Base-by-base conservation (phyloP, 2,113 vertebrate genomes). In the Sisor rabdophorus region DNA sequence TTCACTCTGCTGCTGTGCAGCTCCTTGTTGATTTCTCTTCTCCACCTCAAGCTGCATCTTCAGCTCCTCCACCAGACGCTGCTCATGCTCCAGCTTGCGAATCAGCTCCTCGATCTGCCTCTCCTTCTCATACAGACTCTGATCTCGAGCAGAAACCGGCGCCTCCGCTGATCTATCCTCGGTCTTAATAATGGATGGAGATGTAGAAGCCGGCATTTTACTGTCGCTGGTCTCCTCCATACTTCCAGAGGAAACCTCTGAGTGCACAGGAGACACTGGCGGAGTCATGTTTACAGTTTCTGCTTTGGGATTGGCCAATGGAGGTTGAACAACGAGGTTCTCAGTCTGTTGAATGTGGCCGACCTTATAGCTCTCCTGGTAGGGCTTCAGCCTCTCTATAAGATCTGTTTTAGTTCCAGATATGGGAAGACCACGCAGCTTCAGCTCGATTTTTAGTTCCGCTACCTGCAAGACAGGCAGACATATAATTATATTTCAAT, bases 11-110 rank as follows among this genome's bases (percentile, higher is more conserved):
- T 93, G 93, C 93, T 79, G 93, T 32, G 8, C 19, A 0, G 9
- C 32, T 15, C 59, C 70, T 15, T 82, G 81, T 71, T 97, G 80
- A 30, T 92, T 90, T 74, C 94, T 93, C 71, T 99, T 99, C 78
- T 98, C 96, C 77, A 95, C 94, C 85, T 98, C 93, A 24, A 99
- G 91, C 81, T 99, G 97, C 94, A 96, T 97, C 86, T 98, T 98
- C 64, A 99, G 89, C 73, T 93, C 94, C 86, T 99, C 97, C 84
- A 99, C 96, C 20, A 98, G 89, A 84, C 92, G 93, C 85, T 99
- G 97, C 86, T 99, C 97, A 75, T 97, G 95, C 86, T 98, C 97
- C 85, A 99, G 91, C 89, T 96, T 97, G 79, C 93, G 91, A 89
- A 97, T 98, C 36, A 99, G 87, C 87, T 99, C 97, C 69, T 95